phyloP scores from a whole-genome alignment of 2,113 vertebrate species.

The Percopsis transmontana region DNA sequence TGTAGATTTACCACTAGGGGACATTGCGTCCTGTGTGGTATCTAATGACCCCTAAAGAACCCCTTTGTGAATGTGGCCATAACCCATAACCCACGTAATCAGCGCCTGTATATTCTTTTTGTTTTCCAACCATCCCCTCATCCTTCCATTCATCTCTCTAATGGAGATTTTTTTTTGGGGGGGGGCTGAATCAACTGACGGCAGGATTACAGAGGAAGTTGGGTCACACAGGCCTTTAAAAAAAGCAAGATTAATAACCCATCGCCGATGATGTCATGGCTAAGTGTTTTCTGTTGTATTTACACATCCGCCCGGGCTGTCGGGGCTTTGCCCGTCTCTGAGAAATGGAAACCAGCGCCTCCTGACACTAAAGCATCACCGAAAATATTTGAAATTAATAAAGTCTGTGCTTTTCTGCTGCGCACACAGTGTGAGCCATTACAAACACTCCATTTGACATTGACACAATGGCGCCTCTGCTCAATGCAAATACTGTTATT shows the following conservation, averaged over 20 bases:
- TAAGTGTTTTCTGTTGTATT: slow-evolving; percentile 83
- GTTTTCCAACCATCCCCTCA: slow-evolving; percentile 66
- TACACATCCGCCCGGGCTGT: slow-evolving; percentile 69
- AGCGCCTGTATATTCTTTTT: slow-evolving; percentile 67
- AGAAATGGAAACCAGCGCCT: slow-evolving; percentile 69
- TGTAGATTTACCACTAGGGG: slow-evolving; percentile 48
- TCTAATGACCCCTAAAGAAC: slow-evolving; percentile 57
- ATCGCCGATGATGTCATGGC: slow-evolving; percentile 79
- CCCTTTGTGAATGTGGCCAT: slow-evolving; percentile 65
- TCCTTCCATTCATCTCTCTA: slow-evolving; percentile 72
- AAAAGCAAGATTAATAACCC: slow-evolving; percentile 80
- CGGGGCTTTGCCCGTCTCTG: slow-evolving; percentile 57
- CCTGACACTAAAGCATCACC: slow-evolving; percentile 74
- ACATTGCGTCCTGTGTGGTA: slow-evolving; percentile 43
- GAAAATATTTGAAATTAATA: slow-evolving; percentile 77
- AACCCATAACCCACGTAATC: slow-evolving; percentile 68
- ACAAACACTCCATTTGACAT: slow-evolving; percentile 71
- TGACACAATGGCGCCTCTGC: slow-evolving; percentile 72
- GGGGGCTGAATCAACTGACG: neutral
- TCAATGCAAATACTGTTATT: slow-evolving; percentile 73
- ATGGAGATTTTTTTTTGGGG: slow-evolving; percentile 62
- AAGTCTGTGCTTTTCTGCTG: slow-evolving; percentile 55
- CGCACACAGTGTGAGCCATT: slow-evolving; percentile 38
- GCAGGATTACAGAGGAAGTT: slow-evolving; percentile 50
- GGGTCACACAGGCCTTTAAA: slow-evolving; percentile 67